These are phyloP conservation scores for Ispidina picta DNA, from an alignment of 2,797 vertebrate species.

Conservation along the genomic window DNA sequence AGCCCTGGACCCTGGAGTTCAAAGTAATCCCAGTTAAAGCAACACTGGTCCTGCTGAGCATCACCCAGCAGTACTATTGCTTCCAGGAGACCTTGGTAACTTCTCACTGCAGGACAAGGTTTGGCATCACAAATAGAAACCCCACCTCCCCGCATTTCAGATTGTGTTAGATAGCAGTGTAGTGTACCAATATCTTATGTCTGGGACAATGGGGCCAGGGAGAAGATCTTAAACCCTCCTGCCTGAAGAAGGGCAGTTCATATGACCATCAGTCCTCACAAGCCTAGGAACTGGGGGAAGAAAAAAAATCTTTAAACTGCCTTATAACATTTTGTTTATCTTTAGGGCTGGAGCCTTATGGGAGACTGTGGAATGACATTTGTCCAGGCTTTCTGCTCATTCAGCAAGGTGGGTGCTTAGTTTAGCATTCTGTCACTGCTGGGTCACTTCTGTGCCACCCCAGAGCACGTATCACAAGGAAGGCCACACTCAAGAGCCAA, in stretches of 20 bases:
- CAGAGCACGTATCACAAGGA: accelerated
- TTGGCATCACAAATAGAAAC: neutral
- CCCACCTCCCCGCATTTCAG: neutral
- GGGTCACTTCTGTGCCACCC: neutral
- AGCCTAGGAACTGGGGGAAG: neutral
- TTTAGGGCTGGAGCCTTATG: neutral
- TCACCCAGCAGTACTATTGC: accelerated
- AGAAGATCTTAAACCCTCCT: neutral
- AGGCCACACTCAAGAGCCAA: accelerated
- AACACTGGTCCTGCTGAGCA: neutral
- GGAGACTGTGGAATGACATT: neutral
- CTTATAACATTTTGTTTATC: neutral
- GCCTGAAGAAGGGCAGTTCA: neutral
- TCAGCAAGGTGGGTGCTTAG: neutral
- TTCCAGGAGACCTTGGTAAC: neutral
- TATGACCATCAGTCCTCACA: accelerated
- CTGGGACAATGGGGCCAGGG: neutral
- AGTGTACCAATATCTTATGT: neutral
- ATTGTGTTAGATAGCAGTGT: neutral
- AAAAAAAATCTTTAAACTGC: neutral
- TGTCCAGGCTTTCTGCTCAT: neutral
- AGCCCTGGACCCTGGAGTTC: neutral
- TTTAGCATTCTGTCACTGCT: neutral
- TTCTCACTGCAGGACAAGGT: neutral
- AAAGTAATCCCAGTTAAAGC: neutral